These are phyloP conservation scores for Drosophila arizonae DNA, from an alignment of 1,140 invertebrate species.

Conservation along the genomic window DNA sequence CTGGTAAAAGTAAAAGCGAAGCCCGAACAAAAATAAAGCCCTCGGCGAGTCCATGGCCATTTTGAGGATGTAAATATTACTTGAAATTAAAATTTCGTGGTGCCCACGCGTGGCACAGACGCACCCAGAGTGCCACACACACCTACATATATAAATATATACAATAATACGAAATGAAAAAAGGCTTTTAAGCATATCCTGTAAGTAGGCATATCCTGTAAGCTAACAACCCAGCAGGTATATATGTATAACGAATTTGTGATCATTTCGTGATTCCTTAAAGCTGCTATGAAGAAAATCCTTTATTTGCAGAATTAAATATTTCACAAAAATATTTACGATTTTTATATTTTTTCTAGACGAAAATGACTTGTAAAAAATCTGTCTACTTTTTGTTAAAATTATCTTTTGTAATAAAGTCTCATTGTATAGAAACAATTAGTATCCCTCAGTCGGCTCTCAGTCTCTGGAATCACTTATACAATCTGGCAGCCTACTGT, in stretches of 20 bases:
- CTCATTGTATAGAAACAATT: not conserved
- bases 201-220: constrained; percentile 5
- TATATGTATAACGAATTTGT: not conserved
- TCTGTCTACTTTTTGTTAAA: no score
- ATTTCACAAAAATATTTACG: no score
- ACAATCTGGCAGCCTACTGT: not conserved
- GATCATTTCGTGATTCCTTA: no score
- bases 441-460: not conserved
- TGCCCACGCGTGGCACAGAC: constrained; percentile 32
- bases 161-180: constrained; percentile 20
- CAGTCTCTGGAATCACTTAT: not conserved
- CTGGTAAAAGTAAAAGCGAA: constrained; percentile 34
- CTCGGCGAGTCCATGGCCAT: constrained; percentile 49
- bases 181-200: constrained; percentile 30
- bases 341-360: no score
- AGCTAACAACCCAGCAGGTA: not conserved
- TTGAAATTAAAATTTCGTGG: constrained; percentile 68
- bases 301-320: no score
- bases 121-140: constrained; percentile 5
- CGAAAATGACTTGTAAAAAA: no score
- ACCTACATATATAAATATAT: not conserved
- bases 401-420: no score
- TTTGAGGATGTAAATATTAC: constrained; percentile 64
- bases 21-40: constrained; percentile 46
- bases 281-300: no score